Evolutionary conservation across 1,140 invertebrate species (phyloP).

Genomic region (Brachionus koreanus): DNA sequence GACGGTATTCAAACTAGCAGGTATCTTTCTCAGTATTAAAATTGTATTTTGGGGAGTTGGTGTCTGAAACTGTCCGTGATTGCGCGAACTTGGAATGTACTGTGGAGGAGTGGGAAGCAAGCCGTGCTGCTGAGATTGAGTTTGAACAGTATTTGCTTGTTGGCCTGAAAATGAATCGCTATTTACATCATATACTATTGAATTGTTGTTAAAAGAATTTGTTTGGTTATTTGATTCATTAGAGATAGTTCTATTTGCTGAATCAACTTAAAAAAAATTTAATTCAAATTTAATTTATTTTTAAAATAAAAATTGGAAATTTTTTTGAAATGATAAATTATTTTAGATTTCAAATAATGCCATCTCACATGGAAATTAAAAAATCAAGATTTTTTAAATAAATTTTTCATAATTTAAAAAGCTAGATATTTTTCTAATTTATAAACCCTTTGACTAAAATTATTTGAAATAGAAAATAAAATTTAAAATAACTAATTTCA

Average conservation of each 20-base stretch:
- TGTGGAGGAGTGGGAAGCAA: neutral
- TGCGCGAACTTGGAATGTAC: neutral
- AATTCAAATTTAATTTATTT: no score
- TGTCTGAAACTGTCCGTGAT: neutral
- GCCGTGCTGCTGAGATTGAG: neutral
- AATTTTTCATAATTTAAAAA: no score
- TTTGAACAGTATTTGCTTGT: neutral
- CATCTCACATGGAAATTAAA: no score
- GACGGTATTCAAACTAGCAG: neutral
- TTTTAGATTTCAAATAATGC: neutral
- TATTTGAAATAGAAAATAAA: no score
- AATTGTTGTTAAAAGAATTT: slow-evolving; percentile 5
- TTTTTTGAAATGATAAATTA: no score
- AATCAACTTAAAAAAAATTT: neutral
- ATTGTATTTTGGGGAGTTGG: slow-evolving; percentile 6
- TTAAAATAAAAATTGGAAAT: no score
- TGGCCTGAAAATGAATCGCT: neutral
- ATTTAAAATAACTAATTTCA: no score
- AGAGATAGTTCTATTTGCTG: neutral
- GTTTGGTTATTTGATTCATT: neutral
- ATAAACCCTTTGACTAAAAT: no score
- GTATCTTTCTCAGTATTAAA: slow-evolving; percentile 35
- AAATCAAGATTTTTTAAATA: no score
- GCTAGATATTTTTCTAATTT: no score
- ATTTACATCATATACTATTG: slow-evolving; percentile 24